Evolutionary conservation across 1,140 invertebrate species (phyloP), one percentile per base, ranked within the genome.

Genomic region (Aphis craccivora): DNA sequence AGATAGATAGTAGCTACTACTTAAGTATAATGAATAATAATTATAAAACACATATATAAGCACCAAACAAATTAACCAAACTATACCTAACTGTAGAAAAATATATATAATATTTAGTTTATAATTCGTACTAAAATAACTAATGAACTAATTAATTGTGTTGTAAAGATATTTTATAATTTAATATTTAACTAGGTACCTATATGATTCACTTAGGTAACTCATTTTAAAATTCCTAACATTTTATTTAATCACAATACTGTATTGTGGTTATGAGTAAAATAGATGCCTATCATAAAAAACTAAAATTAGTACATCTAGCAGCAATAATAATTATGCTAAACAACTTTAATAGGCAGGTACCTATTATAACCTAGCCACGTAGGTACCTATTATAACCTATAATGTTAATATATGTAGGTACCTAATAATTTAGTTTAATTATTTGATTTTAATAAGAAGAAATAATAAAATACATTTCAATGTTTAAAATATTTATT

Each of bases 11-110:
- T 83, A 83, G 81, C 18, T 83, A 83, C 81, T 83, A 37, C n/a
- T 81, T 81, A 37, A n/a, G 76, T 81, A 81, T 35, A 81, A 81
- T 81, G 81, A 83, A 83, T 83, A 83, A 83, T 83, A 83, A 83
- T 83, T 83, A 40, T 9, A 35, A 37, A 83, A 83, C 35, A 83
- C 37, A 83, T 83, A n/a, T n/a, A 83, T 83, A 40, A 83, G 37
- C 35, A 40, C 81, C n/a, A 83, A 83, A 83, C 14, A 37, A 81
- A 81, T 11, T 22, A 48, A n/a, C 18, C 18, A 81, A 81, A 81
- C 35, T 81, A 37, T 7, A 81, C 76, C 9, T 81, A 81, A 81
- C 76, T 81, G 25, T 76, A 76, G 67, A 76, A 76, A 76, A 76
- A 76, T 76, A n/a, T 48, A 48, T 5, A 48, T 48, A 76, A n/a